Evolutionary conservation across 2,113 vertebrate species (phyloP).

Genomic region (Hippocampus mohnikei): DNA sequence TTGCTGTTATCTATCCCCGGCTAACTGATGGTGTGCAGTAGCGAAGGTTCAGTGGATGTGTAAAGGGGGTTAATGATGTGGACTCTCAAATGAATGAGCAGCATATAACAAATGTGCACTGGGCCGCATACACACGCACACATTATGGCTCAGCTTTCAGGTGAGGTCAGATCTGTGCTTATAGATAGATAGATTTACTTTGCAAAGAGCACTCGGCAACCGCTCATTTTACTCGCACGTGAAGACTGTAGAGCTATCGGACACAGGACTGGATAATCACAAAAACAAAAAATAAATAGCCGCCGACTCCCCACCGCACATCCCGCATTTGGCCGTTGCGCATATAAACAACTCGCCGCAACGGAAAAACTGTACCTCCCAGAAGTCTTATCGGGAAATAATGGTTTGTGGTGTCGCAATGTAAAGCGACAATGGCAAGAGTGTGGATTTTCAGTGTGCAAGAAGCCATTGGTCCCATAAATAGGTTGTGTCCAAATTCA

Average conservation of each 20-base stretch:
- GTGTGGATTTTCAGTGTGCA: no score
- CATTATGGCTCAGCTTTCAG: constrained; percentile 1
- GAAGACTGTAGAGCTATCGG: background rate
- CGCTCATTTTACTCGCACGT: constrained; percentile 11
- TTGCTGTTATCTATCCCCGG: constrained; percentile 17
- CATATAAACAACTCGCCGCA: background rate
- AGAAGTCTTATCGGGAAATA: background rate
- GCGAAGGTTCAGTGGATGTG: constrained; percentile 37
- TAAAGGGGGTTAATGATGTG: constrained; percentile 55
- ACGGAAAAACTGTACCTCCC: background rate
- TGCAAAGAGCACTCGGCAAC: constrained; percentile 12
- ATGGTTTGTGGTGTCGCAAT: background rate
- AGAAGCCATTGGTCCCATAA: no score
- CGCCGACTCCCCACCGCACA: background rate
- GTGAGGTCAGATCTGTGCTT: constrained; percentile 3
- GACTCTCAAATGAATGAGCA: constrained; percentile 49
- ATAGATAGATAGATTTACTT: constrained; percentile 7
- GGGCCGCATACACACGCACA: constrained; percentile 22
- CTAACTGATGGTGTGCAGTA: constrained; percentile 28
- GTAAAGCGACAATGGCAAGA: no score
- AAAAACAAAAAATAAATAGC: background rate
- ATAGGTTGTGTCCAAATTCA: no score
- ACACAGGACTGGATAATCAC: background rate
- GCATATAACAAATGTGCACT: constrained; percentile 41
- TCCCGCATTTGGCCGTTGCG: background rate